Base-by-base conservation (phyloP, 35 echinoderm and acorn worm species). In the Ophiothrix spiculata region DNA sequence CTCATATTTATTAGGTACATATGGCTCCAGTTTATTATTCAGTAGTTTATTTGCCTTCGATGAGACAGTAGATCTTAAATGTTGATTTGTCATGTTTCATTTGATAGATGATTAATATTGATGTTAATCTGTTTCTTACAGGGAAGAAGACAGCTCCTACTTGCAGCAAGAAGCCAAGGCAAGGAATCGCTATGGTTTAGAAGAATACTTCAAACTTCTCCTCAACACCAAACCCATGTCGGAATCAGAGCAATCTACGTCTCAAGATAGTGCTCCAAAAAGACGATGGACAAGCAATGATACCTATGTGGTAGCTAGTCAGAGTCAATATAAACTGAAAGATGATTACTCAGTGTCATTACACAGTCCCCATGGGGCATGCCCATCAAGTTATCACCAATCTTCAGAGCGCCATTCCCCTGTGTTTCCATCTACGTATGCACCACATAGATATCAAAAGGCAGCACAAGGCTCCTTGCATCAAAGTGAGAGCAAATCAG, bases 321-420 rank as follows among this genome's bases (percentile, higher is more conserved):
- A 93, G 75, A 89, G 64, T 32, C 83, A 76, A 23, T 88, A 88
- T 36, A 91, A 91, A 79, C 82, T 94, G 46, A 91, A 91, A 35
- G 92, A 99, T 63, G 96, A 99, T 39, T 93, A 93, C 38, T 88
- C 92, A 1, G 77, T 94, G 3, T 99, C 96, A 11, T 56, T 99
- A 32, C 96, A 99, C 76, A 99, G 89, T 83, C 89, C 96, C 28
- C 91, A 93, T 40, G 92, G 92, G 14, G 83, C 56, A 13, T 99
- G 96, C 89, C 96, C 96, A 37, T 99, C 96, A 0, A 99, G 89
- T 45, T 91, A 86, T 39, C 96, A 99, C 41, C 96, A 98, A 76
- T 25, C 89, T 1, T 83, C 63, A 38, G 96, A 99, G 19, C 80
- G 90, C 31, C 96, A 99, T 31, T 86, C 88, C 6, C 87, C 80